Evolutionary conservation across 92 coral and sea anemone species (phyloP).

Genomic region (Bergia puertoricense): DNA sequence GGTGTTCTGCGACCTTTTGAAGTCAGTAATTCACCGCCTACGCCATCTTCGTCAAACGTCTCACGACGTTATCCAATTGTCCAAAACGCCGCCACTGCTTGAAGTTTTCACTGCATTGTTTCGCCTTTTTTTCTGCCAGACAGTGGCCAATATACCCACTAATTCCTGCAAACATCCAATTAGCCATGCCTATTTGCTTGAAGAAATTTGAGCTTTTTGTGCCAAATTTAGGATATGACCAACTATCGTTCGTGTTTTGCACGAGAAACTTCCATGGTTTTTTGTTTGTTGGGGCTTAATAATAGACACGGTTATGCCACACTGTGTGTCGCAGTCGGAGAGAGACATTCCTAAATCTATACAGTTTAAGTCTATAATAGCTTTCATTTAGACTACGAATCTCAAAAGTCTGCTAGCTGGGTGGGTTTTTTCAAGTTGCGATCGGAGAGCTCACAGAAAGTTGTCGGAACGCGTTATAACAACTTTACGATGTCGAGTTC

Average conservation of each 20-base stretch:
- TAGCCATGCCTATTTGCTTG: slow-evolving; percentile 8
- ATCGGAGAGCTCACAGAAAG: not conserved
- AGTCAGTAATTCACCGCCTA: slow-evolving; percentile 3
- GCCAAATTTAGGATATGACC: not conserved
- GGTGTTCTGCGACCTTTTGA: slow-evolving; percentile 38
- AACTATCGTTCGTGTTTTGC: not conserved
- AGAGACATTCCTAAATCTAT: not conserved
- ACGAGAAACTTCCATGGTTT: not conserved
- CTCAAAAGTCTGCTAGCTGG: not conserved
- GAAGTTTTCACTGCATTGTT: slow-evolving; percentile 14
- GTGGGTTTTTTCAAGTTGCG: slow-evolving; percentile 38
- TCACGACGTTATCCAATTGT: slow-evolving; percentile 14
- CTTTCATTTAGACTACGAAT: slow-evolving; percentile 17
- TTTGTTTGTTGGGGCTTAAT: not conserved
- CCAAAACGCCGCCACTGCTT: slow-evolving; percentile 20
- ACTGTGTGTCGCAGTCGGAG: slow-evolving; percentile 18
- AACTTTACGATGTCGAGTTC: not conserved
- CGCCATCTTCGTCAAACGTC: not conserved
- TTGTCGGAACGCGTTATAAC: not conserved
- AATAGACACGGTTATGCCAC: not conserved
- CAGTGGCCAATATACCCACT: slow-evolving; percentile 12
- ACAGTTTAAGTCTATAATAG: not conserved
- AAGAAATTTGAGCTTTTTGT: not conserved
- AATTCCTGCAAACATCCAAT: slow-evolving; percentile 14
- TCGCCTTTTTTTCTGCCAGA: not conserved